Evolutionary conservation across 2,113 vertebrate species (phyloP), one percentile per base, ranked within the genome.

Genomic region (Percina caprodes): DNA sequence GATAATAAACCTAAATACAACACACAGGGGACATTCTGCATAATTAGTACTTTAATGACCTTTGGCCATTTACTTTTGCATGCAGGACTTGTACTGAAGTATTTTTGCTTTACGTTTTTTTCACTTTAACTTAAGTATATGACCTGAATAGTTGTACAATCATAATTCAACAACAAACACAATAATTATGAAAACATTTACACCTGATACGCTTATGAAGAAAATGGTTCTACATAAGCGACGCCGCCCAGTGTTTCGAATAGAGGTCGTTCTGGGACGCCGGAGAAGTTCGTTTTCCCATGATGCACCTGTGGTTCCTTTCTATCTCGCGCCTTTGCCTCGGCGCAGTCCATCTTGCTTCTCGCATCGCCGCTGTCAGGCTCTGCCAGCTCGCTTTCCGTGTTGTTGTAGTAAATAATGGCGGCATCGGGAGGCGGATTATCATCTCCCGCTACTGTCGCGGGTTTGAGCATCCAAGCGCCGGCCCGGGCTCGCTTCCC

Each of bases 341-440:
- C 77, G 46, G 77, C 87, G 85, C 86, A 79, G 88, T 94, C 94
- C 94, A 93, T 95, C 94, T 95, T 94, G 89, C 91, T 79, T 91
- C 88, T 89, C 86, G 26, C 16, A 81, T 82, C 79, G 61, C 85
- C 79, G 79, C 86, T 85, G 88, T 88, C 69, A 72, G 30, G 70
- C 61, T 87, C 59, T 69, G 79, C 82, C 80, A 69, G 86, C 85
- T 89, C 85, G 88, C 88, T 56, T 51, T 85, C 80, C 66, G 85
- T 92, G 93, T 93, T 94, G 94, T 95, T 94, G 93, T 91, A 81
- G 88, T 92, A 94, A 95, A 96, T 96, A 96, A 97, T 97, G 96
- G 96, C 96, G 97, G 96, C 96, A 93, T 96, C 93, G 90, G 95
- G 95, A 94, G 94, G 93, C 73, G 95, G 93, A 93, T 92, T 95